Conservation (phyloP, 2,888 invertebrate species). For the Epinotia brunnichana region DNA sequence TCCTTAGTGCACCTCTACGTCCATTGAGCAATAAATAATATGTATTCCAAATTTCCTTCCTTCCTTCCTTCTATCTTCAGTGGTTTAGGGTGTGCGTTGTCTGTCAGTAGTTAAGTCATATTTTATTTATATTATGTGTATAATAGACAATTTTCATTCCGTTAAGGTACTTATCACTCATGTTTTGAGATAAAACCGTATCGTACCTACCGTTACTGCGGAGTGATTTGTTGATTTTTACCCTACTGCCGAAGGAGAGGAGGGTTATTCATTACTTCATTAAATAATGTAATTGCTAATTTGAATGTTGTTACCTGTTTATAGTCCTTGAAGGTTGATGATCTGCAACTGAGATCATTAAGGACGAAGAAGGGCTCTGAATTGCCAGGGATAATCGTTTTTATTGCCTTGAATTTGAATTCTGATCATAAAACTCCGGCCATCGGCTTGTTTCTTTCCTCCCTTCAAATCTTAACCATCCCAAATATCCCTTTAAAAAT, state of each 20-base stretch:
- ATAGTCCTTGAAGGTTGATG: conserved; percentile 13
- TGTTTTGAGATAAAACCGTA: conserved; percentile 23
- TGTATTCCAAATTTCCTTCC: too few relatives aligned
- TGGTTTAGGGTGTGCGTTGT: too few relatives aligned
- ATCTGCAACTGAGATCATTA: too few relatives aligned
- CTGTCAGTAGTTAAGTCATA: too few relatives aligned
- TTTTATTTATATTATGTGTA: too few relatives aligned
- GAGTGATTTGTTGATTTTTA: conserved; percentile 9
- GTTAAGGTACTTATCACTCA: conserved; percentile 23
- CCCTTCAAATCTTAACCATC: conserved; percentile 23
- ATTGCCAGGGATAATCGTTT: conserved; percentile 35
- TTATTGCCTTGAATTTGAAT: conserved; percentile 38
- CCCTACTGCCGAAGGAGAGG: too few relatives aligned
- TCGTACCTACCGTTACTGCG: neutral
- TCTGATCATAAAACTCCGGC: conserved; percentile 29
- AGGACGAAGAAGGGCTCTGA: conserved; percentile 6
- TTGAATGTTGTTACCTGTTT: conserved; percentile 17
- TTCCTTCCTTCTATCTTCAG: too few relatives aligned
- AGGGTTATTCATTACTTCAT: conserved; percentile 32
- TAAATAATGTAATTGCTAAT: neutral
- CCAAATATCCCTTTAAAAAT: conserved; percentile 11
- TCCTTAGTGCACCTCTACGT: too few relatives aligned
- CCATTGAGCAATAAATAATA: too few relatives aligned
- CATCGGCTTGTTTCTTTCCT: conserved; percentile 13
- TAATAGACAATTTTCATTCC: conserved; percentile 13